Conservation (phyloP, 2,797 vertebrate species). For the Dicrostonyx torquatus region DNA sequence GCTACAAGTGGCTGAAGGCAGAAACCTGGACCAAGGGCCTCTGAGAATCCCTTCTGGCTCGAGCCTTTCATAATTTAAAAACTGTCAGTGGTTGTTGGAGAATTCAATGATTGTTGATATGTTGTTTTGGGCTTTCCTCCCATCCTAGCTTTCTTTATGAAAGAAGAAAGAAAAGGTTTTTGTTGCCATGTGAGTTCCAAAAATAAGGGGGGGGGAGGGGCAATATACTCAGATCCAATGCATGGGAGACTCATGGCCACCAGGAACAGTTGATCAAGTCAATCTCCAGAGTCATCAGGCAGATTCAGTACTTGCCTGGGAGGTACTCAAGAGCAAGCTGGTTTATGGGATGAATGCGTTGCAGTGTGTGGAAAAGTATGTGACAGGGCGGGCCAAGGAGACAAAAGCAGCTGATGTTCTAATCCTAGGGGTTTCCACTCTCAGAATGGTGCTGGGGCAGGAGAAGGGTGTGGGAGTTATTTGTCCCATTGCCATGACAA, state of each 20-base stretch:
- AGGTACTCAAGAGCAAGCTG: neutral
- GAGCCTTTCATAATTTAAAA: neutral
- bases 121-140: conserved; percentile 18
- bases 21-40: neutral
- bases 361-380: no score
- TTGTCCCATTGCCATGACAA: neutral
- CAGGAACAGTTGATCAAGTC: neutral
- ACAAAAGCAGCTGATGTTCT: neutral
- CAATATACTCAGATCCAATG: neutral
- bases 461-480: neutral
- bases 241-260: neutral
- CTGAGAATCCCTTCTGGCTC: neutral
- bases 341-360: neutral
- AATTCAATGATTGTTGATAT: neutral
- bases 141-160: neutral
- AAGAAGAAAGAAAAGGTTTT: conserved; percentile 10
- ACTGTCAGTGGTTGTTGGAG: neutral
- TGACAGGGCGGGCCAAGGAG: neutral
- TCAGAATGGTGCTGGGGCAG: neutral
- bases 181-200: neutral
- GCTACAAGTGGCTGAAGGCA: neutral
- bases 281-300: rapidly evolving
- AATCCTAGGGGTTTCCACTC: neutral
- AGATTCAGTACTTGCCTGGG: neutral
- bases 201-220: neutral